These are phyloP conservation scores for Diaprepes abbreviatus DNA, from an alignment of 2,888 invertebrate genomes.

Conservation along the genomic window DNA sequence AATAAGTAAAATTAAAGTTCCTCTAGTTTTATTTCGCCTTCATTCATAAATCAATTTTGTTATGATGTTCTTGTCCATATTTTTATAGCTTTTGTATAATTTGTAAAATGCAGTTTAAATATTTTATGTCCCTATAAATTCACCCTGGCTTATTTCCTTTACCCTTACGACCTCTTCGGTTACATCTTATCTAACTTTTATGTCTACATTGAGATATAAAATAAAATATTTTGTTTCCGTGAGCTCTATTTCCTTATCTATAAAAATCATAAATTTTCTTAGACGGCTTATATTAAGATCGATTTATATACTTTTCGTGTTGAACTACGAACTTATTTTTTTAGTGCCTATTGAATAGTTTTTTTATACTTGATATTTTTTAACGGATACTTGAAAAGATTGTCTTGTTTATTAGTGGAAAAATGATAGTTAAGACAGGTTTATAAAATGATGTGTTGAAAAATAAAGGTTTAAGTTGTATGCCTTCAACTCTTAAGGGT, in stretches of 20 bases:
- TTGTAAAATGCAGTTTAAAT: neutral
- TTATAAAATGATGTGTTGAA: slow-evolving; percentile 58
- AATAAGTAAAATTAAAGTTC: no score
- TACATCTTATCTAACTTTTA: slow-evolving; percentile 8
- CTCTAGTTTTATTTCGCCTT: no score
- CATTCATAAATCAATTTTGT: neutral
- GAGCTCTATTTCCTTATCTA: neutral
- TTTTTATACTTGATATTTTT: neutral
- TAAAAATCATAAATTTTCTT: slow-evolving; percentile 2
- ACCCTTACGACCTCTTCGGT: neutral
- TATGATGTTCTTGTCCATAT: neutral
- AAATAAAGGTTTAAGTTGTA: slow-evolving; percentile 22
- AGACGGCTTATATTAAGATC: neutral
- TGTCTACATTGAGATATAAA: slow-evolving; percentile 2
- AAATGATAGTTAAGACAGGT: slow-evolving; percentile 55
- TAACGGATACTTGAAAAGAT: slow-evolving; percentile 12
- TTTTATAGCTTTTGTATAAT: neutral
- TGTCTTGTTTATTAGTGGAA: slow-evolving; percentile 47
- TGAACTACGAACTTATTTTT: neutral
- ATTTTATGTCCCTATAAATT: neutral
- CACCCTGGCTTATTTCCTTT: neutral
- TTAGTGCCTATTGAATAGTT: neutral
- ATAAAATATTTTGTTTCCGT: slow-evolving; percentile 17
- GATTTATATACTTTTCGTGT: neutral
- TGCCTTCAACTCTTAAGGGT: neutral